Percentiles rank a stretch among this genome's conserved stretches.
Evolutionary conservation across 1,140 invertebrate genomes (phyloP).

Genomic region (Drosophila bifasciata): DNA sequence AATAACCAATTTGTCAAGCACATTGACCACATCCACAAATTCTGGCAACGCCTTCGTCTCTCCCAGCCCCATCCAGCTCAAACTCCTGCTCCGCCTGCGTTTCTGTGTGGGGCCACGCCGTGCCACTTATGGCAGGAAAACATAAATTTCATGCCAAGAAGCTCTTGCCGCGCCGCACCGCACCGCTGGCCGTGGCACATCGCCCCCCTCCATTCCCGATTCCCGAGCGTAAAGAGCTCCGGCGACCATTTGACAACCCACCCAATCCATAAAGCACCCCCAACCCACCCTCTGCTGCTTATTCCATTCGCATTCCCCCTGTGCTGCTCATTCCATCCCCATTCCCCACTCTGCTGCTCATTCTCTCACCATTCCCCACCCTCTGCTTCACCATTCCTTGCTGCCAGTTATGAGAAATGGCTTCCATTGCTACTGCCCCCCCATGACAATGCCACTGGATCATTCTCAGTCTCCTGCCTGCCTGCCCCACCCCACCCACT

Average conservation of each 20-base stretch:
- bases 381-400: constrained; percentile 34
- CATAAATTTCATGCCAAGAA: constrained; percentile 77
- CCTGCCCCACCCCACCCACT: not conserved
- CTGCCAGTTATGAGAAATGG: constrained; percentile 68
- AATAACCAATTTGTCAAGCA: constrained; percentile 82
- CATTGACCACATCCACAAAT: constrained; percentile 77
- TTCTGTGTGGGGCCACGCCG: constrained; percentile 49
- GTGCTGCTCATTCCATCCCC: constrained; percentile 10
- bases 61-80: constrained; percentile 19
- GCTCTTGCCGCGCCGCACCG: constrained; percentile 16
- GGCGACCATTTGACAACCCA: constrained; percentile 27
- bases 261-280: too few relatives aligned
- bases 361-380: constrained; percentile 10
- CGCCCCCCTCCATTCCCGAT: too few relatives aligned
- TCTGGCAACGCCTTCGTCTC: constrained; percentile 19
- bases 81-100: constrained; percentile 26
- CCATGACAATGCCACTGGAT: too few relatives aligned
- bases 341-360: constrained; percentile 21
- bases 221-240: constrained; percentile 41
- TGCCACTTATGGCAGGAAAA: constrained; percentile 77
- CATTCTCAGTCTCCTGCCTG: too few relatives aligned
- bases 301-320: constrained; percentile 7
- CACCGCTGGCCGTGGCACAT: constrained; percentile 18
- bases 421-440: constrained; percentile 12
- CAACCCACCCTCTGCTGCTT: constrained; percentile 10